These are phyloP conservation scores for Leptopterna dolabrata DNA, from an alignment of 2,888 invertebrate genomes.

Conservation along the genomic window DNA sequence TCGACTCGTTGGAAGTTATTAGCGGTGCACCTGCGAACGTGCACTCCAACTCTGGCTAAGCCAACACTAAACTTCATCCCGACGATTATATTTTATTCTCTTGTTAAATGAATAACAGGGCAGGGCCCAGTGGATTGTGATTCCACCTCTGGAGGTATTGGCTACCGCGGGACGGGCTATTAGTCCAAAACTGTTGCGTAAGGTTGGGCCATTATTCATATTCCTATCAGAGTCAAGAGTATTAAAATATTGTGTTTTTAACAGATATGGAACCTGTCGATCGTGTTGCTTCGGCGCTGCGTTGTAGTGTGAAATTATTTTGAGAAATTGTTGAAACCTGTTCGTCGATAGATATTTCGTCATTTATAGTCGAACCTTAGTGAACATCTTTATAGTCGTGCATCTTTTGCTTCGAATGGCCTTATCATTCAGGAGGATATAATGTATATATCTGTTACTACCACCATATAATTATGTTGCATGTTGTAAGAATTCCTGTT, in stretches of 20 bases:
- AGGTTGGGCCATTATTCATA: background rate
- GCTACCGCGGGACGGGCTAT: background rate
- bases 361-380: too few relatives aligned
- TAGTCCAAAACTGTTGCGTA: background rate
- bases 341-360: background rate
- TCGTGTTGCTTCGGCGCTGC: background rate
- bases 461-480: too few relatives aligned
- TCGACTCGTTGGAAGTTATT: background rate
- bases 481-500: too few relatives aligned
- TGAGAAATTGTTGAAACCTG: background rate
- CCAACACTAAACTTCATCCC: background rate
- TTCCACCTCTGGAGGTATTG: background rate
- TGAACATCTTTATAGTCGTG: too few relatives aligned
- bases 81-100: conserved; percentile 3
- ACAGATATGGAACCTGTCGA: background rate
- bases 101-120: background rate
- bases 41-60: background rate
- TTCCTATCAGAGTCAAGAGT: background rate
- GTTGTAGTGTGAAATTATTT: background rate
- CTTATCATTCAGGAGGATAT: too few relatives aligned
- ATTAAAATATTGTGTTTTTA: background rate
- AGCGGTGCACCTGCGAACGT: background rate
- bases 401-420: too few relatives aligned
- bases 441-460: too few relatives aligned
- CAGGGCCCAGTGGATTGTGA: background rate